phyloP scores from a whole-genome alignment of 2,888 invertebrate genomes.

The Lacanobia wlatinum region DNA sequence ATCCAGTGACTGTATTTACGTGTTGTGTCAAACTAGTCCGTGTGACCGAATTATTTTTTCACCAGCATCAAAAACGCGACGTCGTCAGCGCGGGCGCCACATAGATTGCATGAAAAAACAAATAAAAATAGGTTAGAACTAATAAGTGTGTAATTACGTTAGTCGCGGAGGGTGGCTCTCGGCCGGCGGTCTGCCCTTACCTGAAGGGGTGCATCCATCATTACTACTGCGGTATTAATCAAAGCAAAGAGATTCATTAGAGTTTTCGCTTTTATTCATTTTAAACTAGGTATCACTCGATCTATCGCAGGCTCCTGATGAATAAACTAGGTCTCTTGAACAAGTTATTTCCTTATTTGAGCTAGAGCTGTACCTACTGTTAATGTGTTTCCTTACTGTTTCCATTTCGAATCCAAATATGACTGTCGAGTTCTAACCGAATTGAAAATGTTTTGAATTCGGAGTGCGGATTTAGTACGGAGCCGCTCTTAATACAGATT shows the following conservation, averaged over 20 bases:
- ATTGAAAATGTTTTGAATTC: too few relatives aligned
- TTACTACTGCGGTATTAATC: slow-evolving; percentile 81
- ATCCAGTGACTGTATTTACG: background rate
- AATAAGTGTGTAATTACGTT: slow-evolving; percentile 89
- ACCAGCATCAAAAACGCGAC: slow-evolving; percentile 55
- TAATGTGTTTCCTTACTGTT: too few relatives aligned
- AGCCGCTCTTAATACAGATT: too few relatives aligned
- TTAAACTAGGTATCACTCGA: slow-evolving; percentile 3
- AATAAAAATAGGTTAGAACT: slow-evolving; percentile 83
- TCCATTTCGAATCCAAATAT: too few relatives aligned
- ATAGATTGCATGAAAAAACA: slow-evolving; percentile 77
- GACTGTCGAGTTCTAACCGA: too few relatives aligned
- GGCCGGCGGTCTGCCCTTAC: slow-evolving; percentile 86
- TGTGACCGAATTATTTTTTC: slow-evolving; percentile 63
- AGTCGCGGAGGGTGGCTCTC: slow-evolving; percentile 85
- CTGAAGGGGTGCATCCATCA: slow-evolving; percentile 81
- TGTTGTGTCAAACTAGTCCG: slow-evolving; percentile 1
- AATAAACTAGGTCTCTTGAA: background rate
- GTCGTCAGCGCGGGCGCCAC: slow-evolving; percentile 58
- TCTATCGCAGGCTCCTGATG: background rate
- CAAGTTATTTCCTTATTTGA: background rate
- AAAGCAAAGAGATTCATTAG: slow-evolving; percentile 67
- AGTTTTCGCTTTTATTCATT: slow-evolving; percentile 11
- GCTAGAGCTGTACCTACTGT: too few relatives aligned
- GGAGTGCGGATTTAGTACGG: too few relatives aligned